Base-by-base conservation (phyloP, 2,113 vertebrate species). In the Sterrhoptilus dennistouni region DNA sequence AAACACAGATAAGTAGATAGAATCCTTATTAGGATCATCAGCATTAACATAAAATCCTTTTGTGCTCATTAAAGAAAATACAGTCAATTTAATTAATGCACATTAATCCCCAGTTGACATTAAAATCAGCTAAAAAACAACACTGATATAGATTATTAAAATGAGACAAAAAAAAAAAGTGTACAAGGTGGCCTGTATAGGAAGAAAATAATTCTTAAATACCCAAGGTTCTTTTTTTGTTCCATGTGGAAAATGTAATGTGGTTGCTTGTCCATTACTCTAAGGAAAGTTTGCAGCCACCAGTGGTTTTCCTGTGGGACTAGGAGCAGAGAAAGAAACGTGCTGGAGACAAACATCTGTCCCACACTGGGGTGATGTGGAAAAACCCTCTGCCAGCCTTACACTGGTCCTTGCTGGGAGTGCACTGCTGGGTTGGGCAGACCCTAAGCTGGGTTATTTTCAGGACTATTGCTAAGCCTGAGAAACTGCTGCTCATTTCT, bases 71-170 rank as follows among this genome's bases (percentile, higher is more conserved):
- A 99, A 98, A 98, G 97, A 97, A 99, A 98, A 99, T 98, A 98
- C 98, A 99, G 98, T 99, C 98, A 98, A 98, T 99, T 99, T 99
- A 99, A 99, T 99, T 99, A 99, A 99, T 99, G 98, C 98, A 98
- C 98, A 99, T 98, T 99, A 99, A 99, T 99, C 98, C 98, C 97
- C 96, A 97, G 98, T 96, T 98, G 98, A 99, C 98, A 98, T 99
- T 99, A 98, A 98, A 99, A 99, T 99, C 97, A 98, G 98, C 98
- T 98, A 98, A 98, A 98, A 98, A 97, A 97, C 95, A 97, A 98
- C 97, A 98, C 94, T 96, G 95, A 97, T 97, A 98, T 97, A 98
- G 96, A 98, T 98, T 98, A 98, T 98, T 98, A 97, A 97, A 97
- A 97, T 96, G 83, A 94, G 95, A 92, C 63, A 91, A 87, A 93